Conservation (phyloP, 35 echinoderm and acorn worm species). For the Diadema setosum region DNA sequence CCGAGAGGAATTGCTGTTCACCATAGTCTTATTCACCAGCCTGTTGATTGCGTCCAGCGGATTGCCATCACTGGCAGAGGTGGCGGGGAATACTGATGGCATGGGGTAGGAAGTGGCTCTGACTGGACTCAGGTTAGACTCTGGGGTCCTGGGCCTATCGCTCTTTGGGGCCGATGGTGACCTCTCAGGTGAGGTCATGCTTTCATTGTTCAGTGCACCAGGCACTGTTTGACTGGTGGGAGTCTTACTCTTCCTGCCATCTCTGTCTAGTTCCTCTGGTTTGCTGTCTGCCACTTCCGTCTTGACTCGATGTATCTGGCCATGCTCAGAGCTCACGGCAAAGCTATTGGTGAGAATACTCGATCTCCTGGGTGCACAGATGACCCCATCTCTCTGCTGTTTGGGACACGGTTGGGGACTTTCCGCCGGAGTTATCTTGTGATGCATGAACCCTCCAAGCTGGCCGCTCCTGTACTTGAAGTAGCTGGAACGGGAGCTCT, state of each 20-base stretch:
- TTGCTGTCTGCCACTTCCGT: neutral
- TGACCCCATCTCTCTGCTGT: conserved; percentile 6
- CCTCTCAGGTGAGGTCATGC: neutral
- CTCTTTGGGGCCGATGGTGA: neutral
- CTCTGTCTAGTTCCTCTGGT: neutral
- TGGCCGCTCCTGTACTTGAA: neutral
- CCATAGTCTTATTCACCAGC: conserved; percentile 3
- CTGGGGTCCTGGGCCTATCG: neutral
- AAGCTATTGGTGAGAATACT: neutral
- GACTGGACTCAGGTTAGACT: neutral
- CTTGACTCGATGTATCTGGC: neutral
- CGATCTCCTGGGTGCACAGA: neutral
- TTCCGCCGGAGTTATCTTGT: neutral
- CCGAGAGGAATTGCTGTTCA: neutral
- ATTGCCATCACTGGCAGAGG: neutral
- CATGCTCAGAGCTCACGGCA: neutral
- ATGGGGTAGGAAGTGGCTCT: neutral
- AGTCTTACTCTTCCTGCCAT: neutral
- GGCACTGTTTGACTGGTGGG: neutral
- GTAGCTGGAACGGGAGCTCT: neutral
- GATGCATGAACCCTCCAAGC: neutral
- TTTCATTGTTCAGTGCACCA: neutral
- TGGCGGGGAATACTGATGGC: neutral
- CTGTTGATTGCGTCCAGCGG: neutral
- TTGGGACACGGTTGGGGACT: neutral